Base-by-base conservation (phyloP, 2,797 vertebrate genomes). In the Spondyliosoma cantharus region DNA sequence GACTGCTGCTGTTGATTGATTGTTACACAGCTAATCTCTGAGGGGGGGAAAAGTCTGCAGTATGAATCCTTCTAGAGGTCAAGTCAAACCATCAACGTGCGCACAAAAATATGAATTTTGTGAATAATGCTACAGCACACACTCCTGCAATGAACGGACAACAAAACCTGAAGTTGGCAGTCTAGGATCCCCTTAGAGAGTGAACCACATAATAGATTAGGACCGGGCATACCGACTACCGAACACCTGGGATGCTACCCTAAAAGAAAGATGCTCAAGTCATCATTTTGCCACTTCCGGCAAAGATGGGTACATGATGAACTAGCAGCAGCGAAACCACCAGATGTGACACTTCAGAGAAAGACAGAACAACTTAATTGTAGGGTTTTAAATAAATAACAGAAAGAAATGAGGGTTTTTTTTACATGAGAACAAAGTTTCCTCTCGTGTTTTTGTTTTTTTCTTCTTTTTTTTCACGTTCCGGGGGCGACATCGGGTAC, bases 1-100 rank as follows among this genome's bases (percentile, higher is more conserved):
- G 79, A 76, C 66, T 68, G 76, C 76, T 79, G 85, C 75, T 64
- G 59, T 69, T 90, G 86, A 91, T 90, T 83, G 87, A 92, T 91
- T 79, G 76, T 62, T 80, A 67, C 50, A 32, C 60, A n/a, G 32
- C 71, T 56, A 65, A 87, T 86, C 85, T 90, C 77, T 54, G 60
- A 83, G 84, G 86, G 29, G 32, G 32, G 43, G 61, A 48, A 66
- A 72, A 52, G 66, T 77, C 66, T 70, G 66, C 60, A 54, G 72
- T 83, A 65, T 62, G 27, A 85, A 76, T 65, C 52, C 71, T 49
- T 78, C 29, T 17, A 66, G 58, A 59, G 66, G 71, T 72, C 62
- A 71, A 62, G 70, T 72, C 17, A 45, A 52, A 53, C 32, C 29
- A 29, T 61, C 56, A 17, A 52, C 32, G 45, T 57, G n/a, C 59